Conservation (phyloP, 2,888 invertebrate genomes). For the Coremacera marginata region DNA sequence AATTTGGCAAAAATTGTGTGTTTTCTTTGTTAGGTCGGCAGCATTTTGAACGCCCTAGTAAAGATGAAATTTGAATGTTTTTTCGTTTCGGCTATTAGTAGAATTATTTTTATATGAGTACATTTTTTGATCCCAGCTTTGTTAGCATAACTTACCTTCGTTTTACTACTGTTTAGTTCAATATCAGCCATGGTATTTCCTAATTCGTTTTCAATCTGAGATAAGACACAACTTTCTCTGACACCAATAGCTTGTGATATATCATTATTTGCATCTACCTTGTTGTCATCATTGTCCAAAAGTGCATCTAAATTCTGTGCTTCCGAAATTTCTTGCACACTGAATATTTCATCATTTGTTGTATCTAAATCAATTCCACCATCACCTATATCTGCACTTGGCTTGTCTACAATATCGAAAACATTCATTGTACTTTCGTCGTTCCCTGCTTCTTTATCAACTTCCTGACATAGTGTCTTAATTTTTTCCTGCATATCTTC, state of each 20-base stretch:
- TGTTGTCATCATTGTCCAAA: not conserved
- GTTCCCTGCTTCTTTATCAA: not conserved
- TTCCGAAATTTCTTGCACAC: not conserved
- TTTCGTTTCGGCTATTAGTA: no score
- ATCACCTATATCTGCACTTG: not conserved
- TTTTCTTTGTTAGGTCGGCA: no score
- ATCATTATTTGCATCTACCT: not conserved
- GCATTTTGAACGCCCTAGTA: no score
- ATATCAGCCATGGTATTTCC: slow-evolving; percentile 42
- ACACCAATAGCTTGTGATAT: not conserved
- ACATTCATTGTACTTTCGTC: not conserved
- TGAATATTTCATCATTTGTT: no score
- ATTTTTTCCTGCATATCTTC: not conserved
- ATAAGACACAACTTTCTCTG: not conserved
- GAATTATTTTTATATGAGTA: no score
- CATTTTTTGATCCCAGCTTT: no score
- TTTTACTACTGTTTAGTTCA: slow-evolving; percentile 43
- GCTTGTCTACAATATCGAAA: not conserved
- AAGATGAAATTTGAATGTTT: no score
- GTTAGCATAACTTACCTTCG: slow-evolving; percentile 43
- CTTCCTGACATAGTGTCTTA: not conserved
- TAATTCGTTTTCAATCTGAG: not conserved
- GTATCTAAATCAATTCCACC: not conserved
- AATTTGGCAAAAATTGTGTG: no score
- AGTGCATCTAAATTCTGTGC: not conserved